Conservation (phyloP, 2,888 invertebrate species). For the Coenonympha arcania region DNA sequence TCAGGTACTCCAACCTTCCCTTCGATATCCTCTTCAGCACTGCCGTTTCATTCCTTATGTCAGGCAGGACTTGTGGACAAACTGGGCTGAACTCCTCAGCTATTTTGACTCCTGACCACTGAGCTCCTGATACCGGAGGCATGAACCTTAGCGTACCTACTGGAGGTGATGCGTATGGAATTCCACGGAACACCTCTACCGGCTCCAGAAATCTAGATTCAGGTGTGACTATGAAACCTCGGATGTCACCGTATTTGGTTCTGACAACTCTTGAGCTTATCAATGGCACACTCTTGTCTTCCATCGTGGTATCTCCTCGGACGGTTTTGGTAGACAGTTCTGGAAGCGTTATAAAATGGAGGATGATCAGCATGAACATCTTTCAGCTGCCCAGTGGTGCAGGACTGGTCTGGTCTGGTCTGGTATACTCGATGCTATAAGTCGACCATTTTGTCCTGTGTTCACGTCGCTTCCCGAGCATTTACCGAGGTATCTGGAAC, state of each 20-base stretch:
- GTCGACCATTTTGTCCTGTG: conserved; percentile 56
- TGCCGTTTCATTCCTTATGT: conserved; percentile 87
- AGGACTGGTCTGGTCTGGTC: conserved; percentile 35
- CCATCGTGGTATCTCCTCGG: conserved; percentile 67
- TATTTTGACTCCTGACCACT: conserved; percentile 91
- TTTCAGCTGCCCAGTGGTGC: conserved; percentile 58
- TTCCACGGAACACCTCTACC: conserved; percentile 93
- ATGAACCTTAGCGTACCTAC: conserved; percentile 92
- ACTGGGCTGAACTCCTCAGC: conserved; percentile 92
- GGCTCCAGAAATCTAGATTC: conserved; percentile 87
- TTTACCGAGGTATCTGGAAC: conserved; percentile 64
- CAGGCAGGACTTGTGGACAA: conserved; percentile 92
- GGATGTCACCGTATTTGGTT: conserved; percentile 90
- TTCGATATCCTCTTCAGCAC: conserved; percentile 89
- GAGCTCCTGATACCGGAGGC: conserved; percentile 95
- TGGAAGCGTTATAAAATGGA: conserved; percentile 69
- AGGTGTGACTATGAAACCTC: conserved; percentile 87
- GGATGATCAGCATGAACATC: conserved; percentile 62
- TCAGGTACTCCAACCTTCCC: conserved; percentile 90
- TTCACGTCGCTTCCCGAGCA: conserved; percentile 38
- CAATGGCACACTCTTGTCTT: conserved; percentile 66
- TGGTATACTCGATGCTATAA: conserved; percentile 60
- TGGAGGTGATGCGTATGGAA: conserved; percentile 96
- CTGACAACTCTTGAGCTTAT: conserved; percentile 88
- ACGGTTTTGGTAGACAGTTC: conserved; percentile 62